These are phyloP conservation scores for Rhinoderma darwinii DNA, from an alignment of 2,113 vertebrate genomes.

Conservation along the genomic window DNA sequence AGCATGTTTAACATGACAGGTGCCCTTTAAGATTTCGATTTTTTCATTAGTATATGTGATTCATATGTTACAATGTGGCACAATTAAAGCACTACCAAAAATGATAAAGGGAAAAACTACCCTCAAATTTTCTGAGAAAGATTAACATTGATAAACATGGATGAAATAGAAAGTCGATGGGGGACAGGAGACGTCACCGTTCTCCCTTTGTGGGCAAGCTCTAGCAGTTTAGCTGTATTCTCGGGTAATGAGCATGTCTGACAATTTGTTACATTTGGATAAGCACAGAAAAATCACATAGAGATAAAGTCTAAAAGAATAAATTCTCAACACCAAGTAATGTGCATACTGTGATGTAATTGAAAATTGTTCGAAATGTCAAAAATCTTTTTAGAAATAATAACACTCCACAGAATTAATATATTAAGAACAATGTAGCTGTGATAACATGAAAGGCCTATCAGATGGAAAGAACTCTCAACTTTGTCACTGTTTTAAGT, in stretches of 20 bases:
- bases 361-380: not conserved
- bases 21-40: no score
- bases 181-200: not conserved
- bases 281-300: not conserved
- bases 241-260: not conserved
- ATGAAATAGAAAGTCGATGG: not conserved
- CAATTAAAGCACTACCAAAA: not conserved
- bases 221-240: not conserved
- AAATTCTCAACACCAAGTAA: not conserved
- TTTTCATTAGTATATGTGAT: not conserved
- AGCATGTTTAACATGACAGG: no score
- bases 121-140: not conserved
- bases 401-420: not conserved
- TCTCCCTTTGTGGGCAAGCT: not conserved
- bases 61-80: not conserved
- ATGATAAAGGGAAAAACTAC: not conserved
- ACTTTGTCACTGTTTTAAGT: not conserved
- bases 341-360: not conserved
- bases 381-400: conserved; percentile 18
- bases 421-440: not conserved
- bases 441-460: not conserved
- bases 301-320: not conserved
- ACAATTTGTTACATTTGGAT: not conserved
- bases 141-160: not conserved
- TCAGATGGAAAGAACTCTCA: not conserved